Evolutionary conservation across 2,888 invertebrate species (phyloP), one percentile per base, ranked within the genome.

Genomic region (Melieria picta): DNA sequence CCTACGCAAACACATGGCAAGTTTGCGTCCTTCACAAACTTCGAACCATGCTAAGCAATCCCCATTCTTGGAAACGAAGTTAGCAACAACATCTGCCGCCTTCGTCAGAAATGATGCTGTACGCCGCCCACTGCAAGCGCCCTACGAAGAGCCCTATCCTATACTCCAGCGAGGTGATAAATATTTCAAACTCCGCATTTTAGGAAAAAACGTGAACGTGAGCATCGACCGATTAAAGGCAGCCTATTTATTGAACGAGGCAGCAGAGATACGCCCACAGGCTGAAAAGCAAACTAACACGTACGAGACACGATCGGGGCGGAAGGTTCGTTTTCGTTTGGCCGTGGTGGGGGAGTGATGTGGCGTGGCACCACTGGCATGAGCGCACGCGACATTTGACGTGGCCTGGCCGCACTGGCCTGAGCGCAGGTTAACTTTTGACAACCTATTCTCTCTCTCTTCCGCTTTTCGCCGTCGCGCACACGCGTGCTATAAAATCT

Each of bases 81-180:
- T 11, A 64, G 7, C 42, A 52, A 64, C 42, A 50, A 52, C 52
- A 42, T 16, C 42, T 13, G 43, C 48, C 11, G 52, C 50, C 30
- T 64, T 64, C n/a, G 50, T 64, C 11, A 62, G 62, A 47, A 47
- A 62, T 47, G 62, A 46, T 16, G 5, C 62, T 1, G 62, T 61
- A n/a, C 43, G 45, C 13, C 57, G 57, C 7, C 30, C 48, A 6
- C 16, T 62, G 47, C 45, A 62, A 16, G n/a, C 43, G 16, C 62
- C 16, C 3, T 62, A 13, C 46, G 48, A 47, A 47, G 48, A 7
- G 7, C 47, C 62, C 45, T 62, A 47, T 13, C 13, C 11, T 9
- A 16, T 47, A 1, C 46, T 30, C 9, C 42, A 46, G 13, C 61
- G 45, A 4, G 13, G 13, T 45, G 13, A 45, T 10, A 62, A 62